Percentiles rank a stretch among this genome's conserved stretches.
Evolutionary conservation across 2,797 vertebrate species (phyloP).

Genomic region (Kryptolebias ocellatus): DNA sequence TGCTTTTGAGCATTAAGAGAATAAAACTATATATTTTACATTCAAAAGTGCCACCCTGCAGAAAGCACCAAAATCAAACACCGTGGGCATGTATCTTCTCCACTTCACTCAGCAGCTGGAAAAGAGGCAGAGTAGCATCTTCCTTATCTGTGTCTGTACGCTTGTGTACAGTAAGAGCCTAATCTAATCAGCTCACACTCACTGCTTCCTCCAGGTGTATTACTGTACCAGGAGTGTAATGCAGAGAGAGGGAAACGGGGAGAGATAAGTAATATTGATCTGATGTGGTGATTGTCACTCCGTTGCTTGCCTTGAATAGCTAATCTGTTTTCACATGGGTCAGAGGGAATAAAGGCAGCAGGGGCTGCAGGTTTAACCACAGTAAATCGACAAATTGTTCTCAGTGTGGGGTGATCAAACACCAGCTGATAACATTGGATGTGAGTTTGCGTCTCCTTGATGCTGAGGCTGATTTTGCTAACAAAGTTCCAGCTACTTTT

Average conservation of each 20-base stretch:
- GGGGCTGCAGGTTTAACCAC: slow-evolving; percentile 53
- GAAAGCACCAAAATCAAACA: slow-evolving; percentile 50
- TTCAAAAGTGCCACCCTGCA: slow-evolving; percentile 28
- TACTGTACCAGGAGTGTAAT: slow-evolving; percentile 71
- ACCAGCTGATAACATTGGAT: slow-evolving; percentile 14
- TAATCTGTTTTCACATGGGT: slow-evolving; percentile 76
- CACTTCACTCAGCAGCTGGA: slow-evolving; percentile 62
- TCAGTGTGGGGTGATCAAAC: slow-evolving; percentile 41
- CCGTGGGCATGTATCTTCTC: slow-evolving; percentile 61
- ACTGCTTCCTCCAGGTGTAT: slow-evolving; percentile 73
- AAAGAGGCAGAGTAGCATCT: slow-evolving; percentile 60
- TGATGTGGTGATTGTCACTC: slow-evolving; percentile 72
- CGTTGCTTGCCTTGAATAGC: slow-evolving; percentile 67
- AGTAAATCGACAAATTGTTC: slow-evolving; percentile 65
- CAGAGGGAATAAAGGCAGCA: slow-evolving; percentile 63
- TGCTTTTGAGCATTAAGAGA: not conserved
- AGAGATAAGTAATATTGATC: slow-evolving; percentile 79
- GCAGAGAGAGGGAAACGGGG: slow-evolving; percentile 40
- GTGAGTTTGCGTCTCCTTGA: slow-evolving; percentile 62
- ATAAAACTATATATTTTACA: too few species aligned
- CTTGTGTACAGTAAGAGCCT: slow-evolving; percentile 70
- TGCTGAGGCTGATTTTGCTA: slow-evolving; percentile 20
- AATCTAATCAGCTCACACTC: slow-evolving; percentile 76
- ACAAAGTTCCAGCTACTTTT: slow-evolving; percentile 26
- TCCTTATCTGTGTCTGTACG: slow-evolving; percentile 67